Evolutionary conservation across 1,140 invertebrate genomes (phyloP).

Genomic region (Dreissena rostriformis): DNA sequence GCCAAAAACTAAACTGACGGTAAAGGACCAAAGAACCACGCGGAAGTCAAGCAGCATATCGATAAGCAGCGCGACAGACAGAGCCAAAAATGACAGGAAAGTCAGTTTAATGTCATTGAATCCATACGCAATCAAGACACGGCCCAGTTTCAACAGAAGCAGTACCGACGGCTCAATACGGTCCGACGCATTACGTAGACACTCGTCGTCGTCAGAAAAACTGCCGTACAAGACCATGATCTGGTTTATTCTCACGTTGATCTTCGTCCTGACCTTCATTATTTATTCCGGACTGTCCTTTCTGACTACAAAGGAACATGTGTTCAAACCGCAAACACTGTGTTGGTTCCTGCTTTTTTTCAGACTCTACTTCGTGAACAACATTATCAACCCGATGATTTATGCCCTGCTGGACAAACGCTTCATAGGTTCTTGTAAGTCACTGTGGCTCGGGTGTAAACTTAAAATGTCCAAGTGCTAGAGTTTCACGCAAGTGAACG

Average conservation of each 20-base stretch:
- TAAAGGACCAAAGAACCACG: background rate
- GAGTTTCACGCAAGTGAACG: background rate
- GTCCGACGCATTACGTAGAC: background rate
- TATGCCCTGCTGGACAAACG: conserved; percentile 57
- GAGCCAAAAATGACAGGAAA: background rate
- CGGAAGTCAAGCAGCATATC: background rate
- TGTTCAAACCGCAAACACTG: conserved; percentile 12
- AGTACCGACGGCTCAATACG: background rate
- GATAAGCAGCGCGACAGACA: background rate
- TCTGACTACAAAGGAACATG: conserved; percentile 36
- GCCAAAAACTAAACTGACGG: background rate
- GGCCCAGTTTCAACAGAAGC: background rate
- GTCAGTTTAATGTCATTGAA: background rate
- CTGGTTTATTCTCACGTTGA: conserved; percentile 59
- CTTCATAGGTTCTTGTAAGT: conserved; percentile 38
- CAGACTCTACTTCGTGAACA: conserved; percentile 57
- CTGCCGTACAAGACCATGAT: conserved; percentile 55
- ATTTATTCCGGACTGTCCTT: conserved; percentile 29
- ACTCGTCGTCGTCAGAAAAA: background rate
- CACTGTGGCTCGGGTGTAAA: background rate
- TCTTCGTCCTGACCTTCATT: conserved; percentile 44
- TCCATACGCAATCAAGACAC: background rate
- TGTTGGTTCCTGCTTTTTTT: conserved; percentile 34
- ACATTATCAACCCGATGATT: conserved; percentile 57
- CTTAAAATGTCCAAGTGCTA: background rate